These are phyloP conservation scores for Agrochola circellaris DNA, from an alignment of 2,888 invertebrate genomes.

Conservation along the genomic window DNA sequence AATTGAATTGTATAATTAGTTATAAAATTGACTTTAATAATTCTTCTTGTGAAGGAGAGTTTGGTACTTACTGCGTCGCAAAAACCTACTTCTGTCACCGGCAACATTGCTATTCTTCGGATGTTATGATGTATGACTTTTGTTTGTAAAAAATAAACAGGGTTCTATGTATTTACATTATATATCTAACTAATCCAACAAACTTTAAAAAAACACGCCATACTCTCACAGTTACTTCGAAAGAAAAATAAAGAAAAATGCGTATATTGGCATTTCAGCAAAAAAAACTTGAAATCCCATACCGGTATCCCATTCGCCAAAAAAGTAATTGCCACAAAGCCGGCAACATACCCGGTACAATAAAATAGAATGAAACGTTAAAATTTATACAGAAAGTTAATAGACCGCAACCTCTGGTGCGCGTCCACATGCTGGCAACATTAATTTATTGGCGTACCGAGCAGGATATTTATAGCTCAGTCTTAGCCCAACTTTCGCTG, in stretches of 20 bases:
- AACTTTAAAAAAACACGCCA: background rate
- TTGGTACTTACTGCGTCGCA: no score
- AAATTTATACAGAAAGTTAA: constrained; percentile 68
- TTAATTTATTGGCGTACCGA: constrained; percentile 71
- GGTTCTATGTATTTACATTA: background rate
- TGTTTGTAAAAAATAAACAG: background rate
- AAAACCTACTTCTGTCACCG: background rate
- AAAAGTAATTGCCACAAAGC: background rate
- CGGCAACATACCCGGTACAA: constrained; percentile 15
- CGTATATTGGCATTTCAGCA: no score
- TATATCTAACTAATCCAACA: background rate
- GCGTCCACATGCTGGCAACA: constrained; percentile 70
- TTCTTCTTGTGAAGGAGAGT: background rate
- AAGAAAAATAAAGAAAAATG: no score
- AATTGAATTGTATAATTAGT: constrained; percentile 2
- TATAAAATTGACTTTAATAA: background rate
- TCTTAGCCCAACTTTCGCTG: constrained; percentile 63
- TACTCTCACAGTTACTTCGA: no score
- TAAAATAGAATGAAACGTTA: constrained; percentile 43
- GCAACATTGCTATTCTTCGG: background rate
- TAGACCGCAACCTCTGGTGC: constrained; percentile 67
- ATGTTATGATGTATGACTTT: no score
- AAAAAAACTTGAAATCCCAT: no score
- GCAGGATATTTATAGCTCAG: constrained; percentile 69
- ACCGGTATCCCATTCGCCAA: background rate